phyloP scores from a whole-genome alignment of 1,140 invertebrate genomes.

The Lepidostoma basale region DNA sequence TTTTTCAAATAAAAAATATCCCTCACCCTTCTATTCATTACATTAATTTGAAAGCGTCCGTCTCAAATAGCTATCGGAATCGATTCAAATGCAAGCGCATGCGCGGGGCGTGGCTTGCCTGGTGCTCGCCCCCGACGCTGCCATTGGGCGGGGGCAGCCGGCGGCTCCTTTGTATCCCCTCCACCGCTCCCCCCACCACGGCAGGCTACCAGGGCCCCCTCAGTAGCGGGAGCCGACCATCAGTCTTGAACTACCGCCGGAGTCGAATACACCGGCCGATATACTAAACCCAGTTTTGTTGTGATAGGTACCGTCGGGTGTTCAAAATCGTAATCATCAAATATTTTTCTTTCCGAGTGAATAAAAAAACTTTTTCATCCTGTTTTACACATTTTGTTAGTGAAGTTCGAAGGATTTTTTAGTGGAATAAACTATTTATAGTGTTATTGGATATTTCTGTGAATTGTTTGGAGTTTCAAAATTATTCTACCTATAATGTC shows the following conservation, averaged over 20 bases:
- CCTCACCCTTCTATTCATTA: too few species aligned
- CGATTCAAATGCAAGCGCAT: slow-evolving; percentile 33
- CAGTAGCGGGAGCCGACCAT: slow-evolving; percentile 27
- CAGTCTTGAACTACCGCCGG: slow-evolving; percentile 7
- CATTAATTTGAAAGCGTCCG: too few species aligned
- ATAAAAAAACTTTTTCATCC: not conserved
- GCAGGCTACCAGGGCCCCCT: slow-evolving; percentile 49
- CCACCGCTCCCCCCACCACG: slow-evolving; percentile 48
- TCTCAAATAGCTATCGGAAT: too few species aligned
- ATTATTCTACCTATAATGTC: slow-evolving; percentile 24
- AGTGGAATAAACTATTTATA: not conserved
- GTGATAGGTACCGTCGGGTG: slow-evolving; percentile 15
- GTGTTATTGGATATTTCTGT: too few species aligned
- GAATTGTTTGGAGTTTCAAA: slow-evolving; percentile 6
- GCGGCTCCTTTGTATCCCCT: slow-evolving; percentile 56
- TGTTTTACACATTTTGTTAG: not conserved
- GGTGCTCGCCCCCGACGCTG: slow-evolving; percentile 43
- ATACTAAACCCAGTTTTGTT: slow-evolving; percentile 3
- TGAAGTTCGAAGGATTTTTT: not conserved
- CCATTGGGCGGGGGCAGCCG: not conserved
- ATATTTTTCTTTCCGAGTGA: too few species aligned
- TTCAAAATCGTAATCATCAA: not conserved
- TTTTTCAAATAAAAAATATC: too few species aligned
- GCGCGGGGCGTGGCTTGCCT: slow-evolving; percentile 56
- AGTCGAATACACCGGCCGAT: not conserved